Evolutionary conservation across 2,113 vertebrate species (phyloP).

Genomic region (Leptodactylus fuscus): DNA sequence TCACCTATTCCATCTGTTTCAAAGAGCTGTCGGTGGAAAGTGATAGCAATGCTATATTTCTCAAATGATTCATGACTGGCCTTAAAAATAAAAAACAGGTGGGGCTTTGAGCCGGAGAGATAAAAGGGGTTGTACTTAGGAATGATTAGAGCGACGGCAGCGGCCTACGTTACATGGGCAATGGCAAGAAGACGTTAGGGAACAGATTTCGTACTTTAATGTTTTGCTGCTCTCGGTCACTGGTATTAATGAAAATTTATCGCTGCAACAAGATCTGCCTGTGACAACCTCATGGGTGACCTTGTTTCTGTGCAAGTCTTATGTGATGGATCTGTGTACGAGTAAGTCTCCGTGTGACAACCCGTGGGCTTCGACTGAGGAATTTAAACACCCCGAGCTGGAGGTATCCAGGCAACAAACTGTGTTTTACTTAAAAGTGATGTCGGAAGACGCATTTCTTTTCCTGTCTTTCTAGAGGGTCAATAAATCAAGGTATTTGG

Average conservation of each 20-base stretch:
- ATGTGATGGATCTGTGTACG: slow-evolving; percentile 35
- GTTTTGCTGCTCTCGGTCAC: slow-evolving; percentile 2
- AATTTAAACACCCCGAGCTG: not conserved
- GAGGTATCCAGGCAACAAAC: slow-evolving; percentile 33
- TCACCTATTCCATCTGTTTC: not conserved
- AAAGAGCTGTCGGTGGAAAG: not conserved
- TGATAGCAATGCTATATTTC: not conserved
- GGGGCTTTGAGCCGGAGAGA: not conserved
- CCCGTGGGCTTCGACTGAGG: slow-evolving; percentile 1
- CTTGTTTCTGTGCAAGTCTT: slow-evolving; percentile 21
- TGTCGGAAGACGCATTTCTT: slow-evolving; percentile 40
- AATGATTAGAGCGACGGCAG: not conserved
- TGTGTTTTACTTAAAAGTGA: slow-evolving; percentile 38
- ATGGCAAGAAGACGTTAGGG: slow-evolving; percentile 12
- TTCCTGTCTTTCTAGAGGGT: slow-evolving; percentile 19
- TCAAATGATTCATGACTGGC: slow-evolving; percentile 14
- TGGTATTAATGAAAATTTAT: slow-evolving; percentile 48
- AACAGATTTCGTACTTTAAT: slow-evolving; percentile 22
- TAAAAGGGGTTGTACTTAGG: not conserved
- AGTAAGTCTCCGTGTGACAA: slow-evolving; percentile 39
- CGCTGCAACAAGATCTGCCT: slow-evolving; percentile 30
- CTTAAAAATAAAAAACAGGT: slow-evolving; percentile 21
- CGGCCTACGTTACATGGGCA: slow-evolving; percentile 13
- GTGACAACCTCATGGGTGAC: slow-evolving; percentile 22
- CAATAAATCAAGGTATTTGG: slow-evolving; percentile 41